A percentile compares a stretch with the other conserved stretches of the same genome.
These are phyloP conservation scores for Nycticorax nycticorax DNA, from an alignment of 2,113 vertebrate genomes.

Conservation along the genomic window DNA sequence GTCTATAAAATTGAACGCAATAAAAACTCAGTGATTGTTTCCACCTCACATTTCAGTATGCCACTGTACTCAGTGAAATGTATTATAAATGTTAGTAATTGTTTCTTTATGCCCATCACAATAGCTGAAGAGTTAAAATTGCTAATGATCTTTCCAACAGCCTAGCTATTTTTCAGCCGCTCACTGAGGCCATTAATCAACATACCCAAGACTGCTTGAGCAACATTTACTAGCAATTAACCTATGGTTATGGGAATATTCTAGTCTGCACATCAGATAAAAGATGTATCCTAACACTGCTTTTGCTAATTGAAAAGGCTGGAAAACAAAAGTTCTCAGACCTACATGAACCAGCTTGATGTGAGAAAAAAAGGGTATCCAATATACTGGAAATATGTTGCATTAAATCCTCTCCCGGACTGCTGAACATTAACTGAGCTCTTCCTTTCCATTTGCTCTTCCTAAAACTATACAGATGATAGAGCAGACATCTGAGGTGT, in stretches of 20 bases:
- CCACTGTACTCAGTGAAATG: not conserved
- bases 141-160: conserved; percentile 71
- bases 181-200: conserved; percentile 77
- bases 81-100: not conserved
- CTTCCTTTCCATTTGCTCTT: not conserved
- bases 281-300: not conserved
- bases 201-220: conserved; percentile 66
- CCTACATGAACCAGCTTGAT: not conserved
- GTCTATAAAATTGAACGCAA: not conserved
- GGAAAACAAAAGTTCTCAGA: conserved; percentile 30
- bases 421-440: not conserved
- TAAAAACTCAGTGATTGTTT: not conserved
- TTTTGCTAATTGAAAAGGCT: not conserved
- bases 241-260: conserved; percentile 66
- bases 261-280: not conserved
- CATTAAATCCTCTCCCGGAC: not conserved
- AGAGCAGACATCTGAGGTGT: not conserved
- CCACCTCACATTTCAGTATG: not conserved
- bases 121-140: conserved; percentile 59
- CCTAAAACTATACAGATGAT: not conserved
- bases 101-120: not conserved
- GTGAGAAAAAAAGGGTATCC: not conserved
- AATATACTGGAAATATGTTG: not conserved
- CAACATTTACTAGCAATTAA: conserved; percentile 84
- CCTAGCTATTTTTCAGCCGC: conserved; percentile 45